Evolutionary conservation across 2,888 invertebrate genomes (phyloP).

Genomic region (Orthosia gothica): DNA sequence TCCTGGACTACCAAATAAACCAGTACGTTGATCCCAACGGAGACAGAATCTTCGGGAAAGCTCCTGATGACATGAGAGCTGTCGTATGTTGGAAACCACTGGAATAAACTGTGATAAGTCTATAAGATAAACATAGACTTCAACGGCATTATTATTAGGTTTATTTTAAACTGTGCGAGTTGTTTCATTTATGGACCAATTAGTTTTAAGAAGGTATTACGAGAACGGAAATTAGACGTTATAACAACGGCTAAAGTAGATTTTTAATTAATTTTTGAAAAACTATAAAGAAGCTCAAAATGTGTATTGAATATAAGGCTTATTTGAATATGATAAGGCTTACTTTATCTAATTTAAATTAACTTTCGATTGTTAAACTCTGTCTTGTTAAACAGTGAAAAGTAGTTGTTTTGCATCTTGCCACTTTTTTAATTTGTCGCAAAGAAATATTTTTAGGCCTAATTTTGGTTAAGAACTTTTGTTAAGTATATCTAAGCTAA

Average conservation of each 20-base stretch:
- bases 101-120: constrained; percentile 70
- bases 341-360: background rate
- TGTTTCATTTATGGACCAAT: constrained; percentile 3
- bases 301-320: background rate
- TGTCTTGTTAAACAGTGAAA: background rate
- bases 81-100: constrained; percentile 95
- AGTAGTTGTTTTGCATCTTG: constrained; percentile 30
- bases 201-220: constrained; percentile 7
- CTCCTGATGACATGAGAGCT: constrained; percentile 95
- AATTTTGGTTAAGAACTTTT: constrained; percentile 3
- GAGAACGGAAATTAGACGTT: background rate
- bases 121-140: constrained; percentile 24
- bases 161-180: constrained; percentile 24
- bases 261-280: constrained; percentile 15
- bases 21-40: constrained; percentile 94
- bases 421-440: constrained; percentile 11
- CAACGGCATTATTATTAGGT: background rate
- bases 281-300: background rate
- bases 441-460: background rate
- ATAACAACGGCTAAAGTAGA: background rate
- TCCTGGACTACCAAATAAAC: constrained; percentile 96
- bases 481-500: background rate
- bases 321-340: background rate
- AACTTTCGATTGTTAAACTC: constrained; percentile 1
- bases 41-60: constrained; percentile 94